Evolutionary conservation across 2,797 vertebrate genomes (phyloP).

Genomic region (Helicolenus hilgendorfi): DNA sequence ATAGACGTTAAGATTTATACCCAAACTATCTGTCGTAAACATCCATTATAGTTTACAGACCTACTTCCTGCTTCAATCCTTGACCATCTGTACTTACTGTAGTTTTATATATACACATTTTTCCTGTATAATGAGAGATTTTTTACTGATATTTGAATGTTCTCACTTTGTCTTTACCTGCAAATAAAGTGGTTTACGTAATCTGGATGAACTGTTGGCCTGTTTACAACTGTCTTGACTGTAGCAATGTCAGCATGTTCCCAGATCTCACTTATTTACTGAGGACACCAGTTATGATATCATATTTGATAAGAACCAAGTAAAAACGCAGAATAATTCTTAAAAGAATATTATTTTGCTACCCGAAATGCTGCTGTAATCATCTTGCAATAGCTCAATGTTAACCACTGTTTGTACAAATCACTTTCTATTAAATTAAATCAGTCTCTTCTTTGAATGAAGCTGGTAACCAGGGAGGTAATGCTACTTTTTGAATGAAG

Average conservation of each 20-base stretch:
- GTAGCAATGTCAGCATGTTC: neutral
- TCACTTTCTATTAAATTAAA: neutral
- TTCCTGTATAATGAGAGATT: neutral
- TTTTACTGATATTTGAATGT: neutral
- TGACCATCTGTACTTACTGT: neutral
- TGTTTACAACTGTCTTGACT: neutral
- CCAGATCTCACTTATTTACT: neutral
- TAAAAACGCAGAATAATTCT: neutral
- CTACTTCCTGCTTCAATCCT: neutral
- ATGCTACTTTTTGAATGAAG: neutral
- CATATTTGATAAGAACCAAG: neutral
- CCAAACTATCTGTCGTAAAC: neutral
- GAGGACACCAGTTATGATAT: neutral
- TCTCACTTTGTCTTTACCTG: neutral
- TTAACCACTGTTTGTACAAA: neutral
- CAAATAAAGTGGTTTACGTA: neutral
- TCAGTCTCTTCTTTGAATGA: neutral
- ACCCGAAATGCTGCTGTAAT: neutral
- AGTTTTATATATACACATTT: neutral
- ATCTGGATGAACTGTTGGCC: neutral
- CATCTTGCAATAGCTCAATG: neutral
- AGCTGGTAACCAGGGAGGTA: neutral
- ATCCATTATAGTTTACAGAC: neutral
- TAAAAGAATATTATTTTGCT: neutral
- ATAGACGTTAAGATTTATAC: neutral